Evolutionary conservation across 2,113 vertebrate species (phyloP), one percentile per base, ranked within the genome.

Genomic region (Gadus macrocephalus): DNA sequence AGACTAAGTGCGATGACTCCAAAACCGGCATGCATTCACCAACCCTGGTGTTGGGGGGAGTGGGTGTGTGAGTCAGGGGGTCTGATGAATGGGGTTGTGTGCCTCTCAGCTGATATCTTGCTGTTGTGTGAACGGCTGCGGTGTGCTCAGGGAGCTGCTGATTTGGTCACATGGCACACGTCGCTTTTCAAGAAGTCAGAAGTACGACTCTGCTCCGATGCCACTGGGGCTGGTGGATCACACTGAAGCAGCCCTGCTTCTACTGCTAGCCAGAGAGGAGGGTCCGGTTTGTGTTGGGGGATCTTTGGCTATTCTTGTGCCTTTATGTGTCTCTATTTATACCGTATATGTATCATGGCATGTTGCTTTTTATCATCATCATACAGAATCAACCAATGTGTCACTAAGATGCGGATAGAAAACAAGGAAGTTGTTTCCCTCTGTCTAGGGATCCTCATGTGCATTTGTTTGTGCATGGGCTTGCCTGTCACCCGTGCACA

Each of bases 71-170:
- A 74, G 80, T 78, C 82, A 76, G 76, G 31, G 31, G 12, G 74
- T 14, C 5, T 22, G 62, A 71, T 81, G 64, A 53, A 62, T 73
- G 53, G 73, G 65, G 69, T 72, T 78, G 74, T 81, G 78, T 82
- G 78, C 80, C 83, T 79, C 80, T 86, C 85, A 89, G 85, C 87
- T 88, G 87, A 89, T 87, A 77, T 70, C 78, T 77, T 78, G 56
- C 65, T 70, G 77, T 67, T 12, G 56, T 69, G 81, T 72, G 70
- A 62, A 65, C 74, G 85, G 71, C 63, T 16, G 31, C 55, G 71
- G 70, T 69, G 64, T 27, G 19, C 73, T 70, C 64, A 68, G 72
- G 60, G 68, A 66, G 76, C 74, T 71, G 74, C 75, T 74, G 66
- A 64, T 60, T 76, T 59, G 55, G 64, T 84, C 86, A 89, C 84